Evolutionary conservation across 2,797 vertebrate species (phyloP).

Genomic region (Eulemur mongoz): DNA sequence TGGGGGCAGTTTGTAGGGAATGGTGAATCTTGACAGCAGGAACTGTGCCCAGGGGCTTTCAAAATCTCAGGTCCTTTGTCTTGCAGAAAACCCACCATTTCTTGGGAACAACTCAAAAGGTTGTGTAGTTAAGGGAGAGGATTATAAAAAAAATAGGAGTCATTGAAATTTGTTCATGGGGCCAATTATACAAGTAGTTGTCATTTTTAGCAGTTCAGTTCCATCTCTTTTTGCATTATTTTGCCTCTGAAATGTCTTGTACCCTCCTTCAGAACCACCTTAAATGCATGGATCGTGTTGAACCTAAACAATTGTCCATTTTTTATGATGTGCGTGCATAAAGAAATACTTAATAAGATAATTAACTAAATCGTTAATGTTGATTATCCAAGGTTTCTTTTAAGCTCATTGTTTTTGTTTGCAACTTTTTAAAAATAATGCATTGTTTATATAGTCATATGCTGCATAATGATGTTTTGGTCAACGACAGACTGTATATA

Average conservation of each 20-base stretch:
- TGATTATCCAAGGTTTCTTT: background rate
- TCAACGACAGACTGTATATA: background rate
- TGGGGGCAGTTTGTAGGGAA: background rate
- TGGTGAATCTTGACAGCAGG: background rate
- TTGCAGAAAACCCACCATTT: background rate
- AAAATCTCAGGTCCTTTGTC: background rate
- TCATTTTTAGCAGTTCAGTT: background rate
- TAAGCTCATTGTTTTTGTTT: background rate
- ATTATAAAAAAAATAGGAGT: background rate
- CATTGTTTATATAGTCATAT: background rate
- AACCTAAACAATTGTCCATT: background rate
- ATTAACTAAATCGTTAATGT: background rate
- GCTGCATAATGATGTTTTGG: background rate
- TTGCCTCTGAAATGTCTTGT: background rate
- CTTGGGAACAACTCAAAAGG: background rate
- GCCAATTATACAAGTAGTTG: background rate
- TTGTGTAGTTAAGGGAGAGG: background rate
- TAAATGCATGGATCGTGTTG: background rate
- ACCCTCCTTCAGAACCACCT: background rate
- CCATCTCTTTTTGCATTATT: background rate
- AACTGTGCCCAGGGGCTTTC: background rate
- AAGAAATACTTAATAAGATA: background rate
- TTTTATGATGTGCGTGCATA: background rate
- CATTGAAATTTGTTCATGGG: background rate
- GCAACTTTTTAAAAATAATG: background rate